A percentile compares a stretch with the other conserved stretches of the same genome.
Conservation (phyloP, 2,888 invertebrate species). For the Fragum sueziense region DNA sequence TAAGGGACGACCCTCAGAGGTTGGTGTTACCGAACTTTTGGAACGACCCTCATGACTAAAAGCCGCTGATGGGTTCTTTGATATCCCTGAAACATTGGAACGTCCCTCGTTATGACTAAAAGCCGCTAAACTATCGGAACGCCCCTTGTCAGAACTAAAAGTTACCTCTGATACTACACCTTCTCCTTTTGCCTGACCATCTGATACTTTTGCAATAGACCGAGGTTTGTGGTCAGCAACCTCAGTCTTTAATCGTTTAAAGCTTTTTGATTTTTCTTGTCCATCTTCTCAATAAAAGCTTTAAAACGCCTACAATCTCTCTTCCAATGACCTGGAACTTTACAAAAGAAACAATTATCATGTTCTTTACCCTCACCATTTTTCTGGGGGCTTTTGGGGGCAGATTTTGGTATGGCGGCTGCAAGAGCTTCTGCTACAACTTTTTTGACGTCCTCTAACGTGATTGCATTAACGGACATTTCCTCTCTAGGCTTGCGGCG, state of each 20-base stretch:
- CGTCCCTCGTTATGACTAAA: too few species aligned
- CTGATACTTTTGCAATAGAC: background rate
- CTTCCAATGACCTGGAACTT: background rate
- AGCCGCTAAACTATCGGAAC: too few species aligned
- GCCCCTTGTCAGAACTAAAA: background rate
- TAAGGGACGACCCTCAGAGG: too few species aligned
- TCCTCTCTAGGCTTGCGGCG: background rate
- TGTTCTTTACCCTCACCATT: background rate
- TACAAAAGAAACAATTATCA: slow-evolving; percentile 12
- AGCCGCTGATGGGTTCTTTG: background rate
- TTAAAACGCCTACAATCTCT: background rate
- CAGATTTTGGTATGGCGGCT: background rate
- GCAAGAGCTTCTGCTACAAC: background rate
- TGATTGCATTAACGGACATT: background rate
- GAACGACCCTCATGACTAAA: background rate
- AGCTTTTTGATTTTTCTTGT: background rate
- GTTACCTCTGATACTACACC: background rate
- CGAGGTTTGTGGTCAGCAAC: background rate
- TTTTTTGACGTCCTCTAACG: background rate
- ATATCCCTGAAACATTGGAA: background rate
- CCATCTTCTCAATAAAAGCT: background rate
- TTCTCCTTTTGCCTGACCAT: background rate
- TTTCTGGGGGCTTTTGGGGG: background rate
- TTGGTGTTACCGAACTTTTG: too few species aligned
- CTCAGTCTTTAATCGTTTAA: slow-evolving; percentile 23